Percentiles rank a stretch among this genome's conserved stretches.
Conservation (phyloP, 2,797 vertebrate genomes). For the Poecile montanus region DNA sequence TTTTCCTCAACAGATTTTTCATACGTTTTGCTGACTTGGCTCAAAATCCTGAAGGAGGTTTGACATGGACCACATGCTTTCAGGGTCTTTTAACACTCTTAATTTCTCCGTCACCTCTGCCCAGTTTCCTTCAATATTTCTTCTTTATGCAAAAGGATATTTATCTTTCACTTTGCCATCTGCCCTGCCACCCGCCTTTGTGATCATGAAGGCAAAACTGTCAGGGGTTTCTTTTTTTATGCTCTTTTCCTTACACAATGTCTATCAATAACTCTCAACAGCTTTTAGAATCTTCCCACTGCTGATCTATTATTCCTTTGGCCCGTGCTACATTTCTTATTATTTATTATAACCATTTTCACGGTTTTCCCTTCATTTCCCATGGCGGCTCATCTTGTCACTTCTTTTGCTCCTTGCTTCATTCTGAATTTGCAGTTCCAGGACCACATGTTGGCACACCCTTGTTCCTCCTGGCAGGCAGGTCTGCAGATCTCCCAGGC, state of each 20-base stretch:
- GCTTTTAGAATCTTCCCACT: conserved; percentile 45
- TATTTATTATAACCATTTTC: conserved; percentile 56
- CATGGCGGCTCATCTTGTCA: not conserved
- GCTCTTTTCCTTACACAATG: not conserved
- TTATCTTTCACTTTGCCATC: conserved; percentile 33
- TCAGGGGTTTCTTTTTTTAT: not conserved
- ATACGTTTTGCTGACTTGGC: not conserved
- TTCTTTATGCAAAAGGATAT: conserved; percentile 54
- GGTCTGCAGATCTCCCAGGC: not conserved
- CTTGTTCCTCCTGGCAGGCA: not conserved
- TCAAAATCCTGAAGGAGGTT: not conserved
- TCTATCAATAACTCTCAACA: conserved; percentile 45
- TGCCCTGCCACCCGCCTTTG: not conserved
- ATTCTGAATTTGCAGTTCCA: not conserved
- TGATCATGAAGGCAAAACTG: conserved; percentile 22
- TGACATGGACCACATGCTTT: conserved; percentile 4
- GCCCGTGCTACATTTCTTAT: conserved; percentile 27
- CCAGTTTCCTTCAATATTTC: conserved; percentile 47
- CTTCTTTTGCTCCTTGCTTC: not conserved
- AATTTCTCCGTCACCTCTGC: conserved; percentile 48
- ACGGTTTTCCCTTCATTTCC: conserved; percentile 40
- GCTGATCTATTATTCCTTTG: conserved; percentile 55
- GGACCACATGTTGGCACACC: not conserved
- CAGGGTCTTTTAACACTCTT: conserved; percentile 17
- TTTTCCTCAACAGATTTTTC: conserved; percentile 32